Conservation (phyloP, 2,113 vertebrate species). For the Psophia crepitans region DNA sequence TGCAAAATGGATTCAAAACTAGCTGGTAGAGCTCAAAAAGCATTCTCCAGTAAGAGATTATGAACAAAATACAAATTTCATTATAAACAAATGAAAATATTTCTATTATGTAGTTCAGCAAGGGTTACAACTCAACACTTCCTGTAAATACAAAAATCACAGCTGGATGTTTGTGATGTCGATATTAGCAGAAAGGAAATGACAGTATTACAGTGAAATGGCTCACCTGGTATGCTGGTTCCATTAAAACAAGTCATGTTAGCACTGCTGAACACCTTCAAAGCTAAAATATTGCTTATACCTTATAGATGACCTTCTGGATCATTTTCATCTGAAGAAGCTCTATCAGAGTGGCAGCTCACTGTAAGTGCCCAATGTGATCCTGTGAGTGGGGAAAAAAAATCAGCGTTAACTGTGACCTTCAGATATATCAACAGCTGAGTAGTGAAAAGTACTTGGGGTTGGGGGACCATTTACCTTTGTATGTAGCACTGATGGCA, state of each 20-base stretch:
- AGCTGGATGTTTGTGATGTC: background rate
- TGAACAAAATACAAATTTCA: background rate
- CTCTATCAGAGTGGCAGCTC: background rate
- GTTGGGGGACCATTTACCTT: background rate
- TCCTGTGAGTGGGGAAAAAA: background rate
- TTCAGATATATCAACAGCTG: background rate
- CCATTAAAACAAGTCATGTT: background rate
- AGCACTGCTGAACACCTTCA: background rate
- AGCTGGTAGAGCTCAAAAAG: background rate
- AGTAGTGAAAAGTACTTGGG: background rate
- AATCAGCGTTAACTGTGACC: background rate
- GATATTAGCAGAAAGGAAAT: background rate
- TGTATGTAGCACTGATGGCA: background rate
- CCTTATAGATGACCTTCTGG: background rate
- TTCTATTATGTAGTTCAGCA: background rate
- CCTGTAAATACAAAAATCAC: background rate
- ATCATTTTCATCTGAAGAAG: background rate
- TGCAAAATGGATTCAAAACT: background rate
- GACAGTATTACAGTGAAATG: background rate
- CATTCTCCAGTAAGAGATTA: background rate
- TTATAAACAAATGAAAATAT: background rate
- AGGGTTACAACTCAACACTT: background rate
- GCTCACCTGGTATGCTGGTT: background rate
- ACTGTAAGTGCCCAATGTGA: fast-evolving
- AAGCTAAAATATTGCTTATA: background rate